These are phyloP conservation scores for Microctenopoma steveboyesi DNA, from an alignment of 2,797 vertebrate species.

Conservation along the genomic window DNA sequence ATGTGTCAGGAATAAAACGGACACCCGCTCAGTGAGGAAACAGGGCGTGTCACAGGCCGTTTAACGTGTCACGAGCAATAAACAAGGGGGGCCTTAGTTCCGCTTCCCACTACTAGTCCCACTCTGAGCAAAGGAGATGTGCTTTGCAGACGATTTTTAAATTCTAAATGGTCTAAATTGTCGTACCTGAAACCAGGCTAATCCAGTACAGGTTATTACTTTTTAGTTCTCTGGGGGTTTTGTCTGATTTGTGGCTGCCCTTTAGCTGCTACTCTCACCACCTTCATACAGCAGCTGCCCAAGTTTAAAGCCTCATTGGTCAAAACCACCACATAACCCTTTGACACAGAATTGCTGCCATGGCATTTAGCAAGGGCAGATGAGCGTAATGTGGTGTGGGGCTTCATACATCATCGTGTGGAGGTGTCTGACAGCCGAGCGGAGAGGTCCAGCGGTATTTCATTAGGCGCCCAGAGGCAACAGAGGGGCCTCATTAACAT, in stretches of 20 bases:
- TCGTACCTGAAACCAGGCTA: background rate
- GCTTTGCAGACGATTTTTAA: conserved; percentile 21
- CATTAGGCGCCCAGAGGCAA: conserved; percentile 55
- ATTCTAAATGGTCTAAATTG: background rate
- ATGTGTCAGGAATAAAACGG: conserved; percentile 32
- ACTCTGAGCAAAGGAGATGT: conserved; percentile 4
- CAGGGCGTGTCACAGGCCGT: conserved; percentile 4
- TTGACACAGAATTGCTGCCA: conserved; percentile 64
- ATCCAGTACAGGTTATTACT: conserved; percentile 7
- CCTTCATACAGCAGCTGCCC: conserved; percentile 39
- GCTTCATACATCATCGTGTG: conserved; percentile 67
- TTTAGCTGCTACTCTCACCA: conserved; percentile 27
- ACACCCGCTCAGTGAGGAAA: conserved; percentile 39
- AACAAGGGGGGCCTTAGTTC: conserved; percentile 19
- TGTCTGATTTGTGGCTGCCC: conserved; percentile 17
- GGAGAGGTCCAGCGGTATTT: conserved; percentile 56
- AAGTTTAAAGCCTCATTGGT: conserved; percentile 68
- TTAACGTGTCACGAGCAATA: conserved; percentile 41
- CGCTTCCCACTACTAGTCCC: conserved; percentile 33
- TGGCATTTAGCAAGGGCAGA: conserved; percentile 77
- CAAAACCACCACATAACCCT: conserved; percentile 56
- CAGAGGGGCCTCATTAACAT: conserved; percentile 63
- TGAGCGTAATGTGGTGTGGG: conserved; percentile 50
- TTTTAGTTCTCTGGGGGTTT: conserved; percentile 14
- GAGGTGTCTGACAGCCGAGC: conserved; percentile 57